phyloP scores from a whole-genome alignment of 2,888 invertebrate genomes.

The Hedychridium roseum region DNA sequence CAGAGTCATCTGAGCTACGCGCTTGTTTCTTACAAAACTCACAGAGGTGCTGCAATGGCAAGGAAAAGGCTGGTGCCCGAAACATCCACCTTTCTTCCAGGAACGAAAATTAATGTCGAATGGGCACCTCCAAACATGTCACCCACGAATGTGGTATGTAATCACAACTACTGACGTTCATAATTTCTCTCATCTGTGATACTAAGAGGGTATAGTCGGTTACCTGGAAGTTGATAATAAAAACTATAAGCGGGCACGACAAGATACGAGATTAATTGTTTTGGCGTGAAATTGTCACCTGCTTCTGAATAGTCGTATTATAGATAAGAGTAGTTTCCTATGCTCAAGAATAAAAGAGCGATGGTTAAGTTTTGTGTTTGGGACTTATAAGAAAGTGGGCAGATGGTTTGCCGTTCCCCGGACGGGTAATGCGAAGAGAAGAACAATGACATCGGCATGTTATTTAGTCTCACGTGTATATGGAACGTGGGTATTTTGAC shows the following conservation, averaged over 20 bases:
- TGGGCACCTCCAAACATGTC: slow-evolving; percentile 53
- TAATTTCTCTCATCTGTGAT: too few species aligned
- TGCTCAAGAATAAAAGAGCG: too few species aligned
- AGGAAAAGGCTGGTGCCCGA: slow-evolving; percentile 67
- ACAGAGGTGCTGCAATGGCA: slow-evolving; percentile 72
- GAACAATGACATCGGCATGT: slow-evolving; percentile 52
- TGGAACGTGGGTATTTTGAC: slow-evolving; percentile 60
- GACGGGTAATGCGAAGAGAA: slow-evolving; percentile 15
- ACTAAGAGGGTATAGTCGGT: too few species aligned
- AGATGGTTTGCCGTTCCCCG: slow-evolving; percentile 19
- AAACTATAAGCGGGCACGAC: too few species aligned
- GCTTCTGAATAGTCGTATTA: too few species aligned
- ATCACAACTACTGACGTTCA: neutral
- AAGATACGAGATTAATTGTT: too few species aligned
- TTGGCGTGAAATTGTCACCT: too few species aligned
- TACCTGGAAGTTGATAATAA: too few species aligned
- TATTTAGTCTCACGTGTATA: slow-evolving; percentile 48
- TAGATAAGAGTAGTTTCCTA: too few species aligned
- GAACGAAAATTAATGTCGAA: slow-evolving; percentile 47
- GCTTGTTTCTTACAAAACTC: slow-evolving; percentile 77
- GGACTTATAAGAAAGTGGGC: slow-evolving; percentile 7
- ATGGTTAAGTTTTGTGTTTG: slow-evolving; percentile 16
- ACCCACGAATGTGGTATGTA: slow-evolving; percentile 51
- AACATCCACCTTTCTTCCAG: slow-evolving; percentile 41
- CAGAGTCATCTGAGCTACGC: slow-evolving; percentile 67